Base-by-base conservation (phyloP, 2,888 invertebrate genomes). In the Drosophila paucipuncta region DNA sequence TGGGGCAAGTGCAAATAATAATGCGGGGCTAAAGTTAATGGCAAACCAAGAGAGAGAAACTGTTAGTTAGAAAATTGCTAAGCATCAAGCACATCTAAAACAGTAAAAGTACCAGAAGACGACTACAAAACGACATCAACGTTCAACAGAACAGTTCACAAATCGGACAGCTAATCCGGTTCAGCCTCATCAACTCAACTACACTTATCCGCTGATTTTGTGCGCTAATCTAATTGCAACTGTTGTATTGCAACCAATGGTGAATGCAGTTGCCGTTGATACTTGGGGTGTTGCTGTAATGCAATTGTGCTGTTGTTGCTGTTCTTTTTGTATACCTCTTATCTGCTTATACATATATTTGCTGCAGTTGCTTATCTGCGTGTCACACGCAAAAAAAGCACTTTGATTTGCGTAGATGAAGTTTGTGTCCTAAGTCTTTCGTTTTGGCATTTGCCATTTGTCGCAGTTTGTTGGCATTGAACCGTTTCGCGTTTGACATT, bases 351-450 rank as follows among this genome's bases (percentile, higher is more conserved):
- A 68, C 2, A 54, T 57, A 65, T 67, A 78, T 75, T 58, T 69
- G 53, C 57, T 54, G 68, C 37, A 39, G 67, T 69, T 50, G 64
- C 82, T 79, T 79, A 82, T 79, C 78, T 82, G 78, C 78, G 78
- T 79, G 78, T 69, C 79, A 61, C 82, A 79, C 82, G 82, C 82
- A 82, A 82, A 77, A 41, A 25, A 57, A 28, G 1, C 1, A 47
- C 25, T 50, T 55, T 53, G 62, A 62, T 72, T 78, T 81, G 82
- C 78, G 65, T 78, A 47, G 68, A 30, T 63, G 39, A 80, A 90
- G 91, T 91, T 90, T 89, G 91, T 90, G 90, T 85, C 89, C 78
- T 89, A 86, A 90, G 89, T 90, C 91, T 90, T 90, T 91, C 77
- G 81, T 88, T 90, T 85, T 89, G 75, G 43, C 76, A 77, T 77